phyloP scores from a whole-genome alignment of 2,797 vertebrate species.

The Lithobates sylvaticus region DNA sequence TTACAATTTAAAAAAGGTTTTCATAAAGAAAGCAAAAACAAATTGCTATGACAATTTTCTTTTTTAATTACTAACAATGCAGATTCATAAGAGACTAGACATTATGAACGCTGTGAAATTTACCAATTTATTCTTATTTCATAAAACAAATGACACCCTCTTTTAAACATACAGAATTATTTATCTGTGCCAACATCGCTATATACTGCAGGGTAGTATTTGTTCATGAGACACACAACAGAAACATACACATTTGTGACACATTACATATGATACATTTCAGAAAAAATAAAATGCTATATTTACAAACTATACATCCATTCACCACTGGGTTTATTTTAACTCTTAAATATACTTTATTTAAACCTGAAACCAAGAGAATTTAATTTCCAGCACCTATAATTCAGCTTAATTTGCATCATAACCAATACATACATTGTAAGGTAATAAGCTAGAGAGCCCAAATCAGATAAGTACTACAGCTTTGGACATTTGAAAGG shows the following conservation, averaged over 20 bases:
- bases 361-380: background rate
- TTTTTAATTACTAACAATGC: conserved; percentile 22
- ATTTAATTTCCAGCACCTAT: conserved; percentile 6
- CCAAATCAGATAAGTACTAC: too few species aligned
- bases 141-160: conserved; percentile 18
- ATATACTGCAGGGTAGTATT: conserved; percentile 19
- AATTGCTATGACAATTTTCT: background rate
- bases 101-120: conserved; percentile 6
- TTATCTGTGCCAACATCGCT: background rate
- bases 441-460: too few species aligned
- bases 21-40: background rate
- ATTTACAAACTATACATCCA: conserved; percentile 46
- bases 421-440: background rate
- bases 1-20: too few species aligned
- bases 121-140: conserved; percentile 15
- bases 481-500: too few species aligned
- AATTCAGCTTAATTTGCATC: background rate
- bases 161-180: background rate
- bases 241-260: background rate
- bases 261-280: conserved; percentile 10
- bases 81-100: background rate
- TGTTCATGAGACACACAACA: conserved; percentile 33
- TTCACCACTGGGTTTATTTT: background rate
- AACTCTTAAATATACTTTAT: conserved; percentile 6
- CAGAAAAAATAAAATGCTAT: conserved; percentile 24